Evolutionary conservation across 2,888 invertebrate genomes (phyloP).

Genomic region (Coleophora flavipennella): DNA sequence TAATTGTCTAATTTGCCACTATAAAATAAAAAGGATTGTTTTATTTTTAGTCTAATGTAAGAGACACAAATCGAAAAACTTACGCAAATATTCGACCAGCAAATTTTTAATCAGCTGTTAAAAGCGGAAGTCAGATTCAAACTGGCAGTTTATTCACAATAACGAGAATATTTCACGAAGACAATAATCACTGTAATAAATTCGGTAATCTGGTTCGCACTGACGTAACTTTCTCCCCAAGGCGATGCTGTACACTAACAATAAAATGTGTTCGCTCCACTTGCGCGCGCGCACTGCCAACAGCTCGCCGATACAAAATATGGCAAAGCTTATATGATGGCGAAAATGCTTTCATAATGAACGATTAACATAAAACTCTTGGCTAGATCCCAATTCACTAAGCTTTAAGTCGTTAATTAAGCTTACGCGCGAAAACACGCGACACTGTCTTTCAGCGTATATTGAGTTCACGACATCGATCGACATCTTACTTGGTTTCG

Average conservation of each 20-base stretch:
- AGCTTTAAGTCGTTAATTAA: constrained; percentile 38
- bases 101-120: no score
- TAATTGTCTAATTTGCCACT: no score
- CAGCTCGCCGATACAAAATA: constrained; percentile 40
- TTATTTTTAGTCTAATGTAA: no score
- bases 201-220: constrained; percentile 12
- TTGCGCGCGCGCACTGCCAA: constrained; percentile 33
- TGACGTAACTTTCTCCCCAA: constrained; percentile 31
- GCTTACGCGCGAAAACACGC: constrained; percentile 9
- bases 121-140: no score
- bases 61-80: no score
- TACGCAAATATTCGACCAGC: no score
- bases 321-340: constrained; percentile 36
- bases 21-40: no score
- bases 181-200: not conserved
- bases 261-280: constrained; percentile 31
- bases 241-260: constrained; percentile 25
- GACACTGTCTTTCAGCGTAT: not conserved
- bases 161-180: no score
- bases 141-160: no score
- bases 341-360: constrained; percentile 55
- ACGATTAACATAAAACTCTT: constrained; percentile 45
- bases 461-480: not conserved
- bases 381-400: constrained; percentile 47
- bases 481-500: not conserved